A percentile compares a stretch with the other conserved stretches of the same genome.
These are phyloP conservation scores for Apomyelois bistriatella DNA, from an alignment of 2,888 invertebrate genomes.

Conservation along the genomic window DNA sequence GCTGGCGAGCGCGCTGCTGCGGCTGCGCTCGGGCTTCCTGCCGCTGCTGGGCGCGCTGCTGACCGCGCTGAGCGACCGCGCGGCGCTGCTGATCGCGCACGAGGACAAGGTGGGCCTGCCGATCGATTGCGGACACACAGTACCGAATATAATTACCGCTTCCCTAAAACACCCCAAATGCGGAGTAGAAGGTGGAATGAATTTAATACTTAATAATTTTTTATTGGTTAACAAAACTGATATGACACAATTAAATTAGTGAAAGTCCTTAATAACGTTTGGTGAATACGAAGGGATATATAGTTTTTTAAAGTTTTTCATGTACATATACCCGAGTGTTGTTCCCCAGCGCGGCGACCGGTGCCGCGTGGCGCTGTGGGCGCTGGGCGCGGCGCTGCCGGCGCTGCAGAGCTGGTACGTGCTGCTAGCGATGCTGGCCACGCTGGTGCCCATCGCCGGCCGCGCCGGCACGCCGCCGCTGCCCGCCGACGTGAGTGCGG, in stretches of 20 bases:
- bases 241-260: no score
- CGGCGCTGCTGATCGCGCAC: constrained; percentile 75
- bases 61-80: constrained; percentile 50
- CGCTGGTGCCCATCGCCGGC: constrained; percentile 91
- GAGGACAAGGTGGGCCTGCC: neutral
- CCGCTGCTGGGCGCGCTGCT: constrained; percentile 54
- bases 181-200: no score
- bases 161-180: no score
- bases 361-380: constrained; percentile 64
- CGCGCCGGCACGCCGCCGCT: constrained; percentile 84
- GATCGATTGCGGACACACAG: no score
- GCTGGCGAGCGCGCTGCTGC: constrained; percentile 42
- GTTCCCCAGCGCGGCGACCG: constrained; percentile 69
- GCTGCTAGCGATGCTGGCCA: constrained; percentile 83
- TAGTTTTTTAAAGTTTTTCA: no score
- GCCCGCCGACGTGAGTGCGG: constrained; percentile 87
- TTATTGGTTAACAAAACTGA: no score
- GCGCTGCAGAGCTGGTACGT: constrained; percentile 85
- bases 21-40: constrained; percentile 37
- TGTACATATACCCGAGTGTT: no score
- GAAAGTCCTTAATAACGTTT: no score
- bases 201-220: no score
- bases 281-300: no score
- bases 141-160: no score
- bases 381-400: constrained; percentile 68